Evolutionary conservation across 2,113 vertebrate species (phyloP).

Genomic region (Podilymbus podiceps): DNA sequence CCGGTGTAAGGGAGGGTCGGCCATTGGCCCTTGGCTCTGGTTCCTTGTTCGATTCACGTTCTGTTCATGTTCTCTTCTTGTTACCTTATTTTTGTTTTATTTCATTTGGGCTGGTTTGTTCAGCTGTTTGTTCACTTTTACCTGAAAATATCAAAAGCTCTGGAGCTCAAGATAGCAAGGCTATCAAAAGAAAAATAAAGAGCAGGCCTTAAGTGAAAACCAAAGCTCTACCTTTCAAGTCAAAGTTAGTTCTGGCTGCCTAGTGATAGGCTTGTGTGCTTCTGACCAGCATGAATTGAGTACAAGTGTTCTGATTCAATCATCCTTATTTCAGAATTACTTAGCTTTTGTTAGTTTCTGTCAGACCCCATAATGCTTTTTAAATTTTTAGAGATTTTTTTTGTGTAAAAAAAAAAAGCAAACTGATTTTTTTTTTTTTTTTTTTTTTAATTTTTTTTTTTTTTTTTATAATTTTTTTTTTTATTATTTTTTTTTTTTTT

Average conservation of each 20-base stretch:
- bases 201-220: background rate
- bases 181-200: background rate
- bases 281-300: background rate
- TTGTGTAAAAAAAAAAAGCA: constrained; percentile 27
- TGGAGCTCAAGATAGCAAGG: background rate
- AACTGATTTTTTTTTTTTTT: constrained; percentile 22
- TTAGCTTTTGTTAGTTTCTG: constrained; percentile 33
- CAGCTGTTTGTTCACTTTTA: no score
- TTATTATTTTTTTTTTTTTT: background rate
- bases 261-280: background rate
- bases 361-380: background rate
- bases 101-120: no score
- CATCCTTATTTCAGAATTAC: constrained; percentile 27
- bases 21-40: no score
- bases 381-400: constrained; percentile 19
- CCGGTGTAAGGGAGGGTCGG: no score
- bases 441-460: no score
- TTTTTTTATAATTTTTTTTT: no score
- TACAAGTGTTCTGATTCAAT: background rate
- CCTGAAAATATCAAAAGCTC: background rate
- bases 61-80: no score
- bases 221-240: background rate
- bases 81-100: no score
- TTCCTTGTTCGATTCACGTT: no score
- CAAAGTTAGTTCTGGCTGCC: background rate